Evolutionary conservation across 2,113 vertebrate species (phyloP), one percentile per base, ranked within the genome.

Genomic region (Hymenochirus boettgeri): DNA sequence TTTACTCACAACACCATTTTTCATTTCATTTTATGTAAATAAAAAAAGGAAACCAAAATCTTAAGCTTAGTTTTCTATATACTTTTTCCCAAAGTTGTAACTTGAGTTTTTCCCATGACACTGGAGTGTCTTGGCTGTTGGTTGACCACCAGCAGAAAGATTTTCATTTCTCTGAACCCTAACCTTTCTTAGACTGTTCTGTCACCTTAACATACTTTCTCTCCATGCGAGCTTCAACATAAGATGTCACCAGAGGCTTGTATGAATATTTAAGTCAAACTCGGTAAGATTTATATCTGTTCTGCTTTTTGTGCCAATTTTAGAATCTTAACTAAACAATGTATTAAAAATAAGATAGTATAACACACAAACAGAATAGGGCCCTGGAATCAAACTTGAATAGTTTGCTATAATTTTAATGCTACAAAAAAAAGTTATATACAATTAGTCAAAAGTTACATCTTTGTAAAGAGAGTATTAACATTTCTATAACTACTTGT

Each of bases 171-270:
- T 77, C 81, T 73, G 79, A 82, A 82, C 79, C 79, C 76, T 82
- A 85, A 82, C 72, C 75, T 52, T 83, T 77, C 78, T 4, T 74
- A 79, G 79, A 84, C 79, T 78, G 78, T 88, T 82, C 86, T 90
- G 85, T 86, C 83, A 83, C 79, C 73, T 87, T 77, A 71, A 77
- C 77, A 79, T 51, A 37, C 80, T 81, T 80, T 86, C 84, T 88
- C 77, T 82, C 84, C 85, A 85, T 86, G 87, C 79, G 81, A 89
- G 75, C 77, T 80, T 76, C 71, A 8, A 79, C 75, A 81, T 74
- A 82, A 85, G 86, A 88, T 88, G 86, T 87, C 87, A 85, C 85
- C 86, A 86, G 85, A 85, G 87, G 84, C 86, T 83, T 87, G 77
- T 79, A 84, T 84, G 87, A 89, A 88, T 80, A 90, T 82, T 86